These are phyloP conservation scores for Eulemur coronatus DNA, from an alignment of 2,797 vertebrate species.

Conservation along the genomic window DNA sequence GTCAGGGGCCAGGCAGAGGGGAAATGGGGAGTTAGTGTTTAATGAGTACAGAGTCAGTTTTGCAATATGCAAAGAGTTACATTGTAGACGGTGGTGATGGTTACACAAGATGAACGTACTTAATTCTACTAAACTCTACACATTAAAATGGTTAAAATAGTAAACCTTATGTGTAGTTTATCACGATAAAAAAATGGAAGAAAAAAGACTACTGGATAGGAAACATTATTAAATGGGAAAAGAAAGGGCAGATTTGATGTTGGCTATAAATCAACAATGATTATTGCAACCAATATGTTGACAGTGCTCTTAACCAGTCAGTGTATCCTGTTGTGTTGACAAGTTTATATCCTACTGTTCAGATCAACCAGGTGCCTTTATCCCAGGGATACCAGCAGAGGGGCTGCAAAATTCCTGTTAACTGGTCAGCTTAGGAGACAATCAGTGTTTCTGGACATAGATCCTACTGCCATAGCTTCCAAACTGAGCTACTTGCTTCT, in stretches of 20 bases:
- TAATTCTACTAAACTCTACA: no score
- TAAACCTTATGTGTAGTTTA: no score
- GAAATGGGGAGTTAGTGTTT: no score
- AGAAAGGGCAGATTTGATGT: not conserved
- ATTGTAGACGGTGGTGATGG: no score
- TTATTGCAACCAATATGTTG: not conserved
- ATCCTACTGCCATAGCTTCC: not conserved
- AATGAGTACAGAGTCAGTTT: no score
- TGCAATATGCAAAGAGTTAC: no score
- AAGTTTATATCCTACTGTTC: not conserved
- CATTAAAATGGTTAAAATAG: no score
- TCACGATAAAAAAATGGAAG: no score
- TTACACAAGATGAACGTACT: no score
- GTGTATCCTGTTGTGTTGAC: not conserved
- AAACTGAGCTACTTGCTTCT: not conserved
- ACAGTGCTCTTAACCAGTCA: not conserved
- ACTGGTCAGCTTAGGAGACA: not conserved
- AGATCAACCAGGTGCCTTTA: not conserved
- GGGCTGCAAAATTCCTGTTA: not conserved
- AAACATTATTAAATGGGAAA: not conserved
- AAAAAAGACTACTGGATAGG: not conserved
- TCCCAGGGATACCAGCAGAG: not conserved
- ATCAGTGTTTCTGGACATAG: not conserved
- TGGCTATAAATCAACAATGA: not conserved
- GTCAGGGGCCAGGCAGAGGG: no score